Evolutionary conservation across 2,113 vertebrate genomes (phyloP).

Genomic region (Leptobrachium leishanense): DNA sequence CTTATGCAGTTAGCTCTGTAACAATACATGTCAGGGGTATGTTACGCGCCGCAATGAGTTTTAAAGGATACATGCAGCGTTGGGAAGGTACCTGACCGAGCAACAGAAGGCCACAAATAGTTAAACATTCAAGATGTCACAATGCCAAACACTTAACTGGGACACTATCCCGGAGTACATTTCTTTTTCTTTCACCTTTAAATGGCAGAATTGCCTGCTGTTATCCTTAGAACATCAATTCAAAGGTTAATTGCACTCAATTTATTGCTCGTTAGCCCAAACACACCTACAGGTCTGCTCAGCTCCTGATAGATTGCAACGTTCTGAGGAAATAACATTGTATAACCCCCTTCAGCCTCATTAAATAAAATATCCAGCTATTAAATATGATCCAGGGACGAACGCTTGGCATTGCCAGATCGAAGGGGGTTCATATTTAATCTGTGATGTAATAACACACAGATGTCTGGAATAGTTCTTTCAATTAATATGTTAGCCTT

Average conservation of each 20-base stretch:
- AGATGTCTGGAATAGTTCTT: not conserved
- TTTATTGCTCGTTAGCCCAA: conserved; percentile 51
- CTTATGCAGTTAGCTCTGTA: no score
- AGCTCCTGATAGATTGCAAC: conserved; percentile 43
- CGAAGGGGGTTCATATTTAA: conserved; percentile 19
- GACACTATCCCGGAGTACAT: conserved; percentile 27
- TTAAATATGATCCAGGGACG: conserved; percentile 23
- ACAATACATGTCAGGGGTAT: no score
- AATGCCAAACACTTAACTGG: conserved; percentile 33
- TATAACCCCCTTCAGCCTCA: conserved; percentile 41
- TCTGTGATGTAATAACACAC: conserved; percentile 7
- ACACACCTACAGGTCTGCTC: conserved; percentile 50
- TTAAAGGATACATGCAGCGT: no score
- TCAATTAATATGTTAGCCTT: not conserved
- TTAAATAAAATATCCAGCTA: conserved; percentile 37
- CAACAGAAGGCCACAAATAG: conserved; percentile 5
- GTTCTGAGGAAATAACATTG: conserved; percentile 38
- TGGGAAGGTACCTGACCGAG: no score
- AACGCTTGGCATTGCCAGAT: conserved; percentile 10
- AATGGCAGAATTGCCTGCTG: conserved; percentile 50
- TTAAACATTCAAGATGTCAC: conserved; percentile 38
- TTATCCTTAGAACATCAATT: conserved; percentile 51
- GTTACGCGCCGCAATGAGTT: no score
- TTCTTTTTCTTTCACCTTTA: conserved; percentile 46
- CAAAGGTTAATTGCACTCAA: conserved; percentile 51